Evolutionary conservation across 2,797 vertebrate genomes (phyloP), one percentile per base, ranked within the genome.

Genomic region (Rhodeus uyekii): DNA sequence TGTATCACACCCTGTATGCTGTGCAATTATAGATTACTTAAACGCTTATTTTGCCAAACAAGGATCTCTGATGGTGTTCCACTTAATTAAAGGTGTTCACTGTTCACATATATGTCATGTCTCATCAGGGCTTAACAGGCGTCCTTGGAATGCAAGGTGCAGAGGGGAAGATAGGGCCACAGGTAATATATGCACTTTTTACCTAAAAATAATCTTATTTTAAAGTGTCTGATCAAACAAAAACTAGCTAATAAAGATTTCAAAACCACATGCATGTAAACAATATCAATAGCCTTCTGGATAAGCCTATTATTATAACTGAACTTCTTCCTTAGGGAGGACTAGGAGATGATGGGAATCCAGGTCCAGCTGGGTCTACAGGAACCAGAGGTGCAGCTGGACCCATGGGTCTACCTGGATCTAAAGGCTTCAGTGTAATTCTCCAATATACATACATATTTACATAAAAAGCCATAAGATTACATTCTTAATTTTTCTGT

Each of bases 371-470:
- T 2, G 98, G 98, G 50, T 92, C 98, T 12, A 88, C 90, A 27
- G 98, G 98, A 83, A 94, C 93, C 89, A 92, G 97, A 91, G 98
- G 98, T 7, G 81, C 92, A 78, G 91, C 95, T 53, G 98, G 98
- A 61, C 83, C 92, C 1, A 98, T 99, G 98, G 98, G 98, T 44
- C 94, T 96, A 75, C 96, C 96, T 0, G 98, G 98, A 85, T 97
- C 98, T 38, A 99, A 98, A 93, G 98, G 98, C 80, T 94, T 97
- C 32, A 93, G 94, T 91, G 98, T 98, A 91, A 97, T 97, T 65
- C 24, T 55, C 13, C 91, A 91, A 32, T 8, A 36, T 73, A 18
- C 72, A 1, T 53, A 68, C 48, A 60, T 44, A 22, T 63, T 29
- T 42, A 53, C 22, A 22, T 38, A 39, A 63, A 48, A 3, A 73